phyloP scores from a whole-genome alignment of 2,113 vertebrate species.

The Phylloscopus trochilus region DNA sequence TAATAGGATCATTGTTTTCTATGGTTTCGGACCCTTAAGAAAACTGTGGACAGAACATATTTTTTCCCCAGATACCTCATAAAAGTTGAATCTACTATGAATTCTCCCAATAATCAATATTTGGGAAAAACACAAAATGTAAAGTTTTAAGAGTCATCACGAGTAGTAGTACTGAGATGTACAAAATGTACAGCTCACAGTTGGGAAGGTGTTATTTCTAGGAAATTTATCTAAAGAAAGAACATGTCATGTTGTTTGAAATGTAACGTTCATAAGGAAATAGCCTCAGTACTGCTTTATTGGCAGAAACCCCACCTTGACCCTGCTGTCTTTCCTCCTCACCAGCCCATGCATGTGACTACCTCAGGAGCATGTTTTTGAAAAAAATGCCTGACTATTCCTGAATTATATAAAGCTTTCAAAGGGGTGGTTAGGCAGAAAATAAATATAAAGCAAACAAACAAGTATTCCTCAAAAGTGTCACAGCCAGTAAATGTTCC shows the following conservation, averaged over 20 bases:
- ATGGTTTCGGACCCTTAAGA: background rate
- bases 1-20: background rate
- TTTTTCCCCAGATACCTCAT: background rate
- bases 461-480: background rate
- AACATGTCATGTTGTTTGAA: background rate
- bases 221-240: background rate
- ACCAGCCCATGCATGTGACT: background rate
- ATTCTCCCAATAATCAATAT: background rate
- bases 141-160: background rate
- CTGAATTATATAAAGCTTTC: background rate
- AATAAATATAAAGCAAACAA: background rate
- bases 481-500: background rate
- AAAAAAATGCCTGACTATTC: background rate
- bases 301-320: background rate
- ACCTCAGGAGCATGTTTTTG: background rate
- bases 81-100: background rate
- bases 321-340: background rate
- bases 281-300: background rate
- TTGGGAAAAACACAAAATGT: background rate
- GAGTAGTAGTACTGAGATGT: background rate
- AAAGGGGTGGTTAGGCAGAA: background rate
- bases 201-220: background rate
- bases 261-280: background rate
- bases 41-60: background rate
- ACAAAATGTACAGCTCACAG: background rate